Base-by-base conservation (phyloP, 2,888 invertebrate genomes). In the Cyaniris semiargus region DNA sequence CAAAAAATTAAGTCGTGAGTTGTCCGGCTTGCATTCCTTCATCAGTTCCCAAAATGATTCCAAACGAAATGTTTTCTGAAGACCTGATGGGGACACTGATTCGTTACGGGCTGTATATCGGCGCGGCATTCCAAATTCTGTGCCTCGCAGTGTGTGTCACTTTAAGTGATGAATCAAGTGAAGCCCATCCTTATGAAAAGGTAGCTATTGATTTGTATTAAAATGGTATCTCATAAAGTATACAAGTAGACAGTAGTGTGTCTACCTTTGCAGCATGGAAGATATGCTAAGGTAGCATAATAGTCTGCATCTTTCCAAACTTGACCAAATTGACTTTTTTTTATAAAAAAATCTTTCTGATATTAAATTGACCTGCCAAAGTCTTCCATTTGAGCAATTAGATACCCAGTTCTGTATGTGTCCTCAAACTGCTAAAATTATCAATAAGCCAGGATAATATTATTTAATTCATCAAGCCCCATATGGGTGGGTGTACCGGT, bases 121-220 rank as follows among this genome's bases (percentile, higher is more conserved):
- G 97, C 6, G 98, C 98, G 21, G 95, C 97, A n/a, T 98, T 98
- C 85, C 98, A 98, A 90, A 90, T 98, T 78, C 91, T 96, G 31
- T 98, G 98, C 85, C 95, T 98, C 80, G 95, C 97, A 76, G 97
- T 98, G 27, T 97, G 98, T 81, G 96, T 98, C 75, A 95, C 97
- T 79, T 95, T 97, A 79, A 96, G 96, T n/a, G 96, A 96, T 81
- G 95, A 95, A 83, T 94, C 95, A 81, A 94, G 94, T 60, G 95
- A 95, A 81, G 85, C 89, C 0, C 87, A 89, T 84, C 87, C 89
- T 0, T 90, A 91, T 78, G 94, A 92, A 84, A 95, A 95, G 92
- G 95, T 95, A 84, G 77, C 34, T 74, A 74, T 78, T 66, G 4
- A 3, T 15, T 60, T 38, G 18, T 53, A 4, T 13, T 10, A 13